Evolutionary conservation across 2,113 vertebrate species (phyloP), one percentile per base, ranked within the genome.

Genomic region (Laterallus jamaicensis): DNA sequence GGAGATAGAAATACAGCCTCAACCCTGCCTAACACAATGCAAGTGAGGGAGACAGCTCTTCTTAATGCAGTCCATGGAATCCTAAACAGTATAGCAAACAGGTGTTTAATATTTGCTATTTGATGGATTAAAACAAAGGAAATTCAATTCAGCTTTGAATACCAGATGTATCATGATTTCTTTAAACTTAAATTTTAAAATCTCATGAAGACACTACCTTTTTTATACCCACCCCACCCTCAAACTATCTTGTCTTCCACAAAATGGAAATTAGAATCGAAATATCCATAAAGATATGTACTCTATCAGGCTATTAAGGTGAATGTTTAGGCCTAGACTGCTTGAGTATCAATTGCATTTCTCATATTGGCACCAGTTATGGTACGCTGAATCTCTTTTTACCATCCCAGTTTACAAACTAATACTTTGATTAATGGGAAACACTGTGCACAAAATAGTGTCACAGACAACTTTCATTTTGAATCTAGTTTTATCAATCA

Each of bases 41-140:
- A 15, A 64, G 24, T 2, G 20, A 66, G 5, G 10, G 32, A 74
- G 25, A 58, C 15, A 3, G 31, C 20, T 59, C 13, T 50, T 64
- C 20, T 54, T 19, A 22, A 12, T 6, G 7, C 42, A 35, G 26
- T 6, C 21, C 35, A 42, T 58, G 31, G 14, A 89, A 60, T 26
- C 26, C 32, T 28, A 42, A 6, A 11, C 0, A 0, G 37, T 6
- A 44, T 6, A 54, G 9, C 3, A 8, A 75, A 32, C 5, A 58
- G 3, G 13, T 20, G 6, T 31, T 59, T 35, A 26, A 10, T 26
- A n/a, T 82, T 37, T 50, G 19, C 8, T 40, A 35, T 64, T 35
- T 47, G 15, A 82, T 11, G 15, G 7, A 10, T 55, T 68, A 54
- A 44, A 52, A 40, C 8, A 49, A 63, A 66, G 35, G 59, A 32